Percentiles rank a stretch among this genome's conserved stretches.
Evolutionary conservation across 2,888 invertebrate genomes (phyloP).

Genomic region (Trissoscelio sp.): DNA sequence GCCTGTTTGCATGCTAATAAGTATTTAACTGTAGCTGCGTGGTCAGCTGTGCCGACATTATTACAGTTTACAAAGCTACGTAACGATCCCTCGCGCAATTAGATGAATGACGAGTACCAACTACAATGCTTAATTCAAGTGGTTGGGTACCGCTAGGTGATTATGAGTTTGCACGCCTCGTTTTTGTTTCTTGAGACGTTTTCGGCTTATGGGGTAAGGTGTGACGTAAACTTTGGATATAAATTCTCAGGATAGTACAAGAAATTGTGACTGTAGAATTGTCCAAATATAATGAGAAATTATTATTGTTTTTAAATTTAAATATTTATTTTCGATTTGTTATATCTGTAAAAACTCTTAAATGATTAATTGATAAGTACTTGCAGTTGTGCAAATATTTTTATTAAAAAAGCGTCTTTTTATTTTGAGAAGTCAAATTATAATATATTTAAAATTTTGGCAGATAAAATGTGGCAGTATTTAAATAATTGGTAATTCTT

Average conservation of each 20-base stretch:
- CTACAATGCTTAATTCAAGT: constrained; percentile 37
- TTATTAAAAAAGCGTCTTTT: too few species aligned
- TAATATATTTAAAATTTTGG: too few species aligned
- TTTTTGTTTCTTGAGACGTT: constrained; percentile 34
- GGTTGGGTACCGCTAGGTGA: constrained; percentile 31
- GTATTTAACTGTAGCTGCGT: constrained; percentile 57
- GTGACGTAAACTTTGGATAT: neutral
- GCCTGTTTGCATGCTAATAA: constrained; percentile 71
- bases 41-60: constrained; percentile 52
- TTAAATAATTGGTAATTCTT: too few species aligned
- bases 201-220: constrained; percentile 19
- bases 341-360: too few species aligned
- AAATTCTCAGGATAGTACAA: neutral
- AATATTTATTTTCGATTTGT: too few species aligned
- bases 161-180: constrained; percentile 36
- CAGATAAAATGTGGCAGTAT: too few species aligned
- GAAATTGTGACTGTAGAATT: neutral
- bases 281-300: too few species aligned
- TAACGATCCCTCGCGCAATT: constrained; percentile 40
- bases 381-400: too few species aligned
- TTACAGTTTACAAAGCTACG: constrained; percentile 50
- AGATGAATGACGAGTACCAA: constrained; percentile 43
- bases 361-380: too few species aligned
- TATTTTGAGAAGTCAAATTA: too few species aligned
- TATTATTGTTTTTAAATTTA: too few species aligned